Evolutionary conservation across 2,888 invertebrate genomes (phyloP), one percentile per base, ranked within the genome.

Genomic region (Oconnorella tubifera): DNA sequence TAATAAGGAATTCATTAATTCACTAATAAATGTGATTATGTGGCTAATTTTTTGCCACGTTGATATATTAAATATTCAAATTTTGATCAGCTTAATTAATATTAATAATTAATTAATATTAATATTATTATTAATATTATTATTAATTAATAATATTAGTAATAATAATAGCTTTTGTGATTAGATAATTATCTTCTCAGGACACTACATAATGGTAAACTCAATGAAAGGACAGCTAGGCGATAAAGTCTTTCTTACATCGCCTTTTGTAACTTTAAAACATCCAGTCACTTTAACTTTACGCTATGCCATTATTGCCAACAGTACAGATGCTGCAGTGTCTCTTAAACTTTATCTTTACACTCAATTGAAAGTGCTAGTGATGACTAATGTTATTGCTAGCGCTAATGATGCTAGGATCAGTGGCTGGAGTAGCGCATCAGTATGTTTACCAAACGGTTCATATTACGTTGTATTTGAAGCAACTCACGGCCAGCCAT

Each of bases 161-260:
- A n/a, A n/a, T n/a, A n/a, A n/a, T n/a, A n/a, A n/a, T n/a, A n/a
- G n/a, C n/a, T n/a, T n/a, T n/a, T n/a, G n/a, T n/a, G n/a, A n/a
- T n/a, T n/a, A n/a, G n/a, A n/a, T n/a, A n/a, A n/a, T 40, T 40
- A 14, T 40, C 10, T 40, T 40, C 19, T 10, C 40, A 51, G 53
- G 53, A 6, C 25, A 51, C 25, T 51, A 51, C 53, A 51, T 51
- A 27, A 51, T 51, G 53, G 53, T 51, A 27, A 51, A 27, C 53
- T 19, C 53, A 10, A 19, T 25, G 6, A 51, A 19, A 25, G 53
- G 53, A 10, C 53, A 23, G 25, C 25, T 19, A 25, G 53, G 53
- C 14, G 53, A 51, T 27, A 51, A 23, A 25, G 53, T 25, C 25
- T 6, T 4, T 6, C 53, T 51, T 4, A 51, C 25, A 6, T 51